A percentile compares a stretch with the other conserved stretches of the same genome.
Evolutionary conservation across 2,797 vertebrate genomes (phyloP).

Genomic region (Mycteria americana): DNA sequence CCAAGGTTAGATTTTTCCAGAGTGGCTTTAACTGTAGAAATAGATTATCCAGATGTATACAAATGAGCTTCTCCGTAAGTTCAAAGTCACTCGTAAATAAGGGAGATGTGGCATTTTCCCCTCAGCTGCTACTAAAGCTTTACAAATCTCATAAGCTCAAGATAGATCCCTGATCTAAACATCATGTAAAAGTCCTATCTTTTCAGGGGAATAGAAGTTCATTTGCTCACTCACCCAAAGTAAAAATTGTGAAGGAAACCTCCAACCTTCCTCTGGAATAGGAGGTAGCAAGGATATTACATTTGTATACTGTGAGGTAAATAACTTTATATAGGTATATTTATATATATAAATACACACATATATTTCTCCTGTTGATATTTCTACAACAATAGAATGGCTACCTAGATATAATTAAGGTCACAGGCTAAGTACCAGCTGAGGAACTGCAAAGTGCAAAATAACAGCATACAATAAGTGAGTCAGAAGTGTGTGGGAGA

Average conservation of each 20-base stretch:
- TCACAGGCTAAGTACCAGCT: neutral
- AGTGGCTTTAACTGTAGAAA: slow-evolving; percentile 39
- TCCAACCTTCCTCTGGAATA: slow-evolving; percentile 7
- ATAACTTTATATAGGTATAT: neutral
- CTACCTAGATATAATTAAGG: slow-evolving; percentile 28
- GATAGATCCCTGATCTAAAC: slow-evolving; percentile 52
- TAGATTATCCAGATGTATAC: slow-evolving; percentile 54
- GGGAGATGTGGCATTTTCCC: slow-evolving; percentile 8
- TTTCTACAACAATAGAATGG: neutral
- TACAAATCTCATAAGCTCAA: slow-evolving; percentile 54
- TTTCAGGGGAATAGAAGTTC: slow-evolving; percentile 19
- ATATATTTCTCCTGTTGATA: neutral
- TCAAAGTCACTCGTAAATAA: slow-evolving; percentile 64
- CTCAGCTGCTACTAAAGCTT: slow-evolving; percentile 5
- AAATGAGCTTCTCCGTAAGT: slow-evolving; percentile 50
- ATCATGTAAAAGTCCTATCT: neutral
- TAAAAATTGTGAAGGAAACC: slow-evolving; percentile 20
- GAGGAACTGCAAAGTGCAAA: slow-evolving; percentile 8
- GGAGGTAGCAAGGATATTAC: neutral
- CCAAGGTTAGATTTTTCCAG: slow-evolving; percentile 12
- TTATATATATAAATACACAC: neutral
- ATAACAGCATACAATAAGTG: neutral
- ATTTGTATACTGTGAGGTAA: slow-evolving; percentile 8
- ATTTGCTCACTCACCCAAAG: slow-evolving; percentile 41
- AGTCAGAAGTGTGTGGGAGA: neutral